Evolutionary conservation across 2,113 vertebrate species (phyloP), one percentile per base, ranked within the genome.

Genomic region (Galeopterus variegatus): DNA sequence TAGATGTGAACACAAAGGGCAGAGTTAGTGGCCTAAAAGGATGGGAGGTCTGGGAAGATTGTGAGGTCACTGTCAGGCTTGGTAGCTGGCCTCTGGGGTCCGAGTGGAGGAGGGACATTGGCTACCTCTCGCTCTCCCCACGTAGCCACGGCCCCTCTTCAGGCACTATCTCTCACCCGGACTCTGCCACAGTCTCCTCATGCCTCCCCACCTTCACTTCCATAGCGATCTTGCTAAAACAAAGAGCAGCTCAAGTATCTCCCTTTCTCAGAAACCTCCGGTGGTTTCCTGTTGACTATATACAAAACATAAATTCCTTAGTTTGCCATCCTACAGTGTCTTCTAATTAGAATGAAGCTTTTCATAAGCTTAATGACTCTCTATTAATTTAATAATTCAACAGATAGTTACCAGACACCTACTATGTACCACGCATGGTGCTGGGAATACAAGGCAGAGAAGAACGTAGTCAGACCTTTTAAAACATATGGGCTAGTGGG

Each of bases 31-130:
- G 26, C 56, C 48, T 64, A 14, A 7, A 64, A 14, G 19, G 69
- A 2, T 5, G 19, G 72, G 36, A 17, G 52, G 31, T 1, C 12
- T 54, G 19, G 58, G 36, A 7, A 76, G 84, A 98, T 97, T 97
- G 81, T 98, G 98, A 98, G 70, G 98, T 98, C 98, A 97, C 52
- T 17, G 69, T 23, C 31, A 60, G 79, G 45, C 45, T 52, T 91
- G 70, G 54, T 17, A 50, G 48, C 70, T 50, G 84, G 45, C 3
- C 5, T 1, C 5, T 17, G 17, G 5, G 60, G n/a, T 83, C n/a
- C 45, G 31, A 50, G 58, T 50, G 28, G 52, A 73, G 64, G 14
- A 3, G 23, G 18, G 21, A 23, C 50, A 1, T 12, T 23, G 52
- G 81, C 31, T 15, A 26, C 69, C 12, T 69, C 18, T 33, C 41